A percentile compares a stretch with the other conserved stretches of the same genome.
Evolutionary conservation across 2,113 vertebrate species (phyloP).

Genomic region (Enhydra lutris): DNA sequence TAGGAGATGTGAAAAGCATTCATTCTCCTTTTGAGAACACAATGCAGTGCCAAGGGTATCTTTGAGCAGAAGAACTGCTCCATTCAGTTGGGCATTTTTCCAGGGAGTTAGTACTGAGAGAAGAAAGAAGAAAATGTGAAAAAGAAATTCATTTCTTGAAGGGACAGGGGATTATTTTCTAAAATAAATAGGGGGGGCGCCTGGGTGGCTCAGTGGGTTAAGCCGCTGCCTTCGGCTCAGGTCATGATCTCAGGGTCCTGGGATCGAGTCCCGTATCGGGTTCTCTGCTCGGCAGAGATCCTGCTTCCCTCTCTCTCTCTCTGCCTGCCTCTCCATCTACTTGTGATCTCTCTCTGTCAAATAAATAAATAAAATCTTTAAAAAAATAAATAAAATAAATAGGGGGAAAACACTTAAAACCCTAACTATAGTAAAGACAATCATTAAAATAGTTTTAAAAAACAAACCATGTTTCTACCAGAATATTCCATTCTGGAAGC

Average conservation of each 20-base stretch:
- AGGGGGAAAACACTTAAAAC: not conserved
- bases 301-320: no score
- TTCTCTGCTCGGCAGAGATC: no score
- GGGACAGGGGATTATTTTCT: not conserved
- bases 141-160: not conserved
- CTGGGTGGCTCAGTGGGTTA: no score
- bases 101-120: not conserved
- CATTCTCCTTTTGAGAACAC: not conserved
- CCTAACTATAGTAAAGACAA: not conserved
- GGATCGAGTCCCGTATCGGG: no score
- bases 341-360: no score
- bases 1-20: not conserved
- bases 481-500: not conserved
- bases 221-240: no score
- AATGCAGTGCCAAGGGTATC: rapidly evolving
- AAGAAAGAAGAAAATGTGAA: not conserved
- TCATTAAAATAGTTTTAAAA: not conserved
- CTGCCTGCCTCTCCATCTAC: no score
- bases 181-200: not conserved
- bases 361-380: no score
- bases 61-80: not conserved
- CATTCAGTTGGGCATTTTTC: not conserved
- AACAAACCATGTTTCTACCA: not conserved
- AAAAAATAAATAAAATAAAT: constrained; percentile 10
- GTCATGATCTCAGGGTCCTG: no score